Evolutionary conservation across 2,888 invertebrate species (phyloP), one percentile per base, ranked within the genome.

Genomic region (Leptothorax acervorum): DNA sequence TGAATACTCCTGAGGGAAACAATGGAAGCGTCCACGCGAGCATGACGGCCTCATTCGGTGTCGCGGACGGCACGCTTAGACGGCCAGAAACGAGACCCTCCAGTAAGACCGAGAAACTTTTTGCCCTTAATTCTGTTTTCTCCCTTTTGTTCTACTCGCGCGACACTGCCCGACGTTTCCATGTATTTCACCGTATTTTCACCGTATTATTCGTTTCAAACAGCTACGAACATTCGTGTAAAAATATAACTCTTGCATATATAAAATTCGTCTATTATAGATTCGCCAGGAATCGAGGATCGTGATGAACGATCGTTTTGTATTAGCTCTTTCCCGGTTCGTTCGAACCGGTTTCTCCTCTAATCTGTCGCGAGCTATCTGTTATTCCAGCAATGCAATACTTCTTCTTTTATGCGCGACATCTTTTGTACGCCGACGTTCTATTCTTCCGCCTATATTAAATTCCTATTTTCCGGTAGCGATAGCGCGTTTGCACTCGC

Each of bases 11-110:
- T 79, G 87, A 39, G 39, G 87, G 87, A 90, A 87, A 90, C 90
- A 90, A 89, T 90, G 90, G 90, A 88, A 90, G 88, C 90, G 86
- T 90, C 90, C 90, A 86, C 90, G 90, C 88, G 87, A 88, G 90
- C 89, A 90, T 90, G 90, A 90, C 90, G 90, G 86, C 85, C 88
- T 88, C 85, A 88, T 90, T 90, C 90, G 88, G 83, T 85, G 85
- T 84, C 89, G 86, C 84, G 85, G 89, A 89, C 85, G 88, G 86
- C 86, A 88, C 86, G 90, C 86, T 89, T 87, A 90, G 88, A 85
- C 89, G 83, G 85, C 85, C 85, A 83, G 86, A 86, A 87, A 87
- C 83, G 76, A 88, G 89, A 89, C 86, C 84, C 83, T 89, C 85
- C 85, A 84, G 90, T 90, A 90, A 90, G 89, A 86, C 83, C 74